These are phyloP conservation scores for Phenganax subtilis DNA, from an alignment of 92 coral and sea anemone genomes.

Conservation along the genomic window DNA sequence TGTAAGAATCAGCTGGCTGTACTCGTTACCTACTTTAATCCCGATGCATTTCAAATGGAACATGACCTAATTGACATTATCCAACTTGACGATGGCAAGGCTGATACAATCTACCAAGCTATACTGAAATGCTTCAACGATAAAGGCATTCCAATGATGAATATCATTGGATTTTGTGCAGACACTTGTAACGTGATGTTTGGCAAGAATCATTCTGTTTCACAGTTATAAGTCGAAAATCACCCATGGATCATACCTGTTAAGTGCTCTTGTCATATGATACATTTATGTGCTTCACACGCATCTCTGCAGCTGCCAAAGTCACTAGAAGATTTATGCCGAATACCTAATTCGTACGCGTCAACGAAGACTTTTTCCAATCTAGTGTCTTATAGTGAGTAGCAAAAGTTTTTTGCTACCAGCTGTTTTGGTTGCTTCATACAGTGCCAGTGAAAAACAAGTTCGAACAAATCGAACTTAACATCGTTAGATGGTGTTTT, in stretches of 20 bases:
- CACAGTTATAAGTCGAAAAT: background rate
- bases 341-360: background rate
- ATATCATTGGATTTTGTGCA: constrained; percentile 13
- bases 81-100: constrained; percentile 17
- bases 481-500: too few relatives aligned
- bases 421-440: too few relatives aligned
- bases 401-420: too few relatives aligned
- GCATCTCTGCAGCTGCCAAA: constrained; percentile 44
- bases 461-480: too few relatives aligned
- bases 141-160: constrained; percentile 27
- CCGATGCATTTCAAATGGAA: background rate
- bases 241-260: background rate
- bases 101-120: constrained; percentile 13
- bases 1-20: background rate
- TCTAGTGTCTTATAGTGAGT: too few relatives aligned
- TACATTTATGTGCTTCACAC: constrained; percentile 48
- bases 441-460: too few relatives aligned
- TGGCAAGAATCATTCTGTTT: background rate
- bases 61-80: constrained; percentile 3
- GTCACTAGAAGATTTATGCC: constrained; percentile 43
- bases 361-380: too few relatives aligned
- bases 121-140: constrained; percentile 13
- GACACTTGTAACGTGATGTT: constrained; percentile 21
- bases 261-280: background rate
- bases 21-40: background rate